Base-by-base conservation (phyloP, 2,888 invertebrate genomes). In the Lysandra coridon region DNA sequence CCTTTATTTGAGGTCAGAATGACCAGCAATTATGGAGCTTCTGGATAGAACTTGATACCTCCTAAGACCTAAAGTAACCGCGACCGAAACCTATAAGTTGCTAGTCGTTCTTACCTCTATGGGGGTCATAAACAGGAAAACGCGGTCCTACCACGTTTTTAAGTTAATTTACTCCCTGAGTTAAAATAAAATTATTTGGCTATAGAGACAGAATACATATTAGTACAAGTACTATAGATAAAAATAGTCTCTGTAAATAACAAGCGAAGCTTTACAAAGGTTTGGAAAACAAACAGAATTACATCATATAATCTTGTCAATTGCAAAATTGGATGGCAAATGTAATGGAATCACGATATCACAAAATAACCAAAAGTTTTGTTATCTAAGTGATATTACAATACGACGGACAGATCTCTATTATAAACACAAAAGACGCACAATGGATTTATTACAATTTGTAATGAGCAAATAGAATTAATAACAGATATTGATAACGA, bases 361-460 rank as follows among this genome's bases (percentile, higher is more conserved):
- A 69, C 17, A 69, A 69, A 69, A 69, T 33, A 37, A 69, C 33
- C 69, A 69, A 69, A 69, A 69, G 33, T 69, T 14, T 4, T 69
- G 14, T 69, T 69, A 69, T 69, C 33, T 69, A 69, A 69, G 33
- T 37, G 64, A 64, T 64, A 64, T 69, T 69, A 76, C 76, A 57
- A 33, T 57, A 17, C 2, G 33, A 23, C 17, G 30, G 76, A 14
- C 49, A 49, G 75, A 76, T 57, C 76, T 53, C 17, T 76, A 76
- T 76, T 76, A 76, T 57, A 4, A 17, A 53, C 33, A 76, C 76
- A 76, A 76, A 53, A 75, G 57, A 17, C 57, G 49, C 30, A 76
- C 57, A 76, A 76, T 76, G 17, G 76, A 53, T 76, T 76, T 76
- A 12, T 57, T 76, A 76, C 76, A 76, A 76, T 30, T 17, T 33